A percentile compares a stretch with the other conserved stretches of the same genome.
Conservation (phyloP, 2,888 invertebrate genomes). For the Drosophila atroscutellata region DNA sequence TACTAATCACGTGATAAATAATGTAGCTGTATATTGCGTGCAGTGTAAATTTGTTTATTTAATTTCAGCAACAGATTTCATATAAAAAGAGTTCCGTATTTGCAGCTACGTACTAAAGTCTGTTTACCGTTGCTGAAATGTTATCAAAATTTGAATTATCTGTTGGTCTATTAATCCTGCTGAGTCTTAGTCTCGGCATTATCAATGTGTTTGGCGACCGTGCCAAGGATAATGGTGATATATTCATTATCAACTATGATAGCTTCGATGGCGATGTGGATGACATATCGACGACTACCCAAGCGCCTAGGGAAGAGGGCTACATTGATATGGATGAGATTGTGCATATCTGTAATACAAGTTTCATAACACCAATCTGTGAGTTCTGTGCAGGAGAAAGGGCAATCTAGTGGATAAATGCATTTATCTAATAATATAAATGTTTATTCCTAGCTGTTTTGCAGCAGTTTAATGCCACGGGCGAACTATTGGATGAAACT, state of each 20-base stretch:
- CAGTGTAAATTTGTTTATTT: constrained; percentile 12
- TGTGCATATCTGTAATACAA: constrained; percentile 86
- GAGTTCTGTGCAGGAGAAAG: constrained; percentile 53
- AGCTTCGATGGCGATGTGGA: constrained; percentile 65
- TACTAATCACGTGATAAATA: constrained; percentile 12
- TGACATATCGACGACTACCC: constrained; percentile 53
- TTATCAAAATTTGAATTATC: constrained; percentile 5
- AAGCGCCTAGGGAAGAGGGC: constrained; percentile 25
- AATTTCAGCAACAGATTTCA: not conserved
- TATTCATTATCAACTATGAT: constrained; percentile 71
- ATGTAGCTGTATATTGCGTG: constrained; percentile 51
- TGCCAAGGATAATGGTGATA: constrained; percentile 80
- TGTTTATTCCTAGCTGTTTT: constrained; percentile 84
- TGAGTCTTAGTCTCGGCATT: constrained; percentile 20
- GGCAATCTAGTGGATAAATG: not conserved
- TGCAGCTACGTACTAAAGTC: not conserved
- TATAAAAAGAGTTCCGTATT: constrained; percentile 40
- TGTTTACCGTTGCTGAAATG: constrained; percentile 44
- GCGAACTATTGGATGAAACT: constrained; percentile 87
- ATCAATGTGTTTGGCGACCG: constrained; percentile 39
- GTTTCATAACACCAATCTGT: constrained; percentile 86
- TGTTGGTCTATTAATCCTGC: constrained; percentile 11
- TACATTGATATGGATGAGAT: constrained; percentile 83
- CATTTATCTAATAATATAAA: too few relatives aligned
- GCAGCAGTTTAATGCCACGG: constrained; percentile 86